phyloP scores from a whole-genome alignment of 2,888 invertebrate genomes.

The Psococerastis gibbosa region DNA sequence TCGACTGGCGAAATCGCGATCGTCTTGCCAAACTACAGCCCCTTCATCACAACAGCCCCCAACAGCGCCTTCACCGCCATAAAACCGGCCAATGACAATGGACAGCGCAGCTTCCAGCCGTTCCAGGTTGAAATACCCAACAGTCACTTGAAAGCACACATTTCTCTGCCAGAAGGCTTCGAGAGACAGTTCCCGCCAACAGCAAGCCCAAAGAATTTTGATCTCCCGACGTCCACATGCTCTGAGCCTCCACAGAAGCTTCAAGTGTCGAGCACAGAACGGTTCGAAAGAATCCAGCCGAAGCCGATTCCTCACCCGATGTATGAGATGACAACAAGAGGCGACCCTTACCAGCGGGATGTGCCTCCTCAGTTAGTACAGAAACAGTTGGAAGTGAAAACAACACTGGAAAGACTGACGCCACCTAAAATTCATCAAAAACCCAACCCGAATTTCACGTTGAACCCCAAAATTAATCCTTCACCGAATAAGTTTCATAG shows the following conservation, averaged over 20 bases:
- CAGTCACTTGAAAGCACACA: background rate
- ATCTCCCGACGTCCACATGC: background rate
- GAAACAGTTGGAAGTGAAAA: background rate
- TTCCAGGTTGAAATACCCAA: slow-evolving; percentile 5
- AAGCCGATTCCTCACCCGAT: background rate
- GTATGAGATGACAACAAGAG: background rate
- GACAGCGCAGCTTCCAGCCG: background rate
- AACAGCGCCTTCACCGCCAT: slow-evolving; percentile 27
- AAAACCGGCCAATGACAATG: background rate
- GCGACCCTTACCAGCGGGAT: background rate
- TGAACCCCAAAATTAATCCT: background rate
- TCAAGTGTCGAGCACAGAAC: background rate
- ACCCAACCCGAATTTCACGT: slow-evolving; percentile 7
- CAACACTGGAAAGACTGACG: background rate
- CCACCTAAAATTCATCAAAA: slow-evolving; percentile 1
- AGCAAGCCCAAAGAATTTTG: background rate
- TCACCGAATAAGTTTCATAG: slow-evolving; percentile 1
- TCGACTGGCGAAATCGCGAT: slow-evolving; percentile 47
- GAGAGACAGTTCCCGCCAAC: background rate
- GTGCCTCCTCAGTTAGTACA: background rate
- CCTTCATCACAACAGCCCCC: slow-evolving; percentile 9
- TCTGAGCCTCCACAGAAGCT: no score
- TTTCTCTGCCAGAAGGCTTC: slow-evolving; percentile 5
- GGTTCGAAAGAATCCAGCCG: background rate
- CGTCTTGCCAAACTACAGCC: slow-evolving; percentile 33